Conservation (phyloP, 92 coral and sea anemone genomes). For the Ricordea florida region DNA sequence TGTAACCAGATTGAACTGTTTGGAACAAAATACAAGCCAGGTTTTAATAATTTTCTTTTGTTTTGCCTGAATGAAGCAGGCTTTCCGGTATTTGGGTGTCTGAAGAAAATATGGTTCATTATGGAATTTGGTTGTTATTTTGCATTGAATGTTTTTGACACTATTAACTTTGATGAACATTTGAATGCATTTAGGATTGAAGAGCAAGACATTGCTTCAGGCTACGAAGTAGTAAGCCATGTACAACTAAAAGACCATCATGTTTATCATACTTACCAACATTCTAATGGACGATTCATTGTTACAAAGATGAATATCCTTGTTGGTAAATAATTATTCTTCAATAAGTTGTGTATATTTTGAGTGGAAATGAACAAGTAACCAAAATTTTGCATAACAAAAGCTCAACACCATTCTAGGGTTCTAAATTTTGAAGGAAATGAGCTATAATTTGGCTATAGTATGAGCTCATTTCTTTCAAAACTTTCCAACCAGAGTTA, state of each 20-base stretch:
- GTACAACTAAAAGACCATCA: constrained; percentile 2
- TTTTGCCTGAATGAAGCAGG: constrained; percentile 4
- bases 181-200: constrained; percentile 23
- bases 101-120: constrained; percentile 2
- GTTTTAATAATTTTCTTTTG: constrained; percentile 5
- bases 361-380: too few species aligned
- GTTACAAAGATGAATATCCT: background rate
- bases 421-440: too few species aligned
- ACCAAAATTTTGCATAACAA: too few species aligned
- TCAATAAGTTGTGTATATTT: too few species aligned
- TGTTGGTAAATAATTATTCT: background rate
- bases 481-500: too few species aligned
- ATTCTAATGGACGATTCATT: background rate
- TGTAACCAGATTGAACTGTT: background rate
- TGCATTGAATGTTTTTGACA: constrained; percentile 2
- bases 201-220: background rate
- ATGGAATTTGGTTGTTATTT: constrained; percentile 5
- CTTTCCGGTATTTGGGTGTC: background rate
- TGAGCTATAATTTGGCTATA: too few species aligned
- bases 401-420: too few species aligned
- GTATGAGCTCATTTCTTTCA: too few species aligned
- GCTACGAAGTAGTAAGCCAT: background rate
- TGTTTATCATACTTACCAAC: constrained; percentile 8
- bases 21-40: constrained; percentile 12
- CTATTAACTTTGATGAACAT: constrained; percentile 2